Base-by-base conservation (phyloP, 2,888 invertebrate genomes). In the Tachystola acroxantha region DNA sequence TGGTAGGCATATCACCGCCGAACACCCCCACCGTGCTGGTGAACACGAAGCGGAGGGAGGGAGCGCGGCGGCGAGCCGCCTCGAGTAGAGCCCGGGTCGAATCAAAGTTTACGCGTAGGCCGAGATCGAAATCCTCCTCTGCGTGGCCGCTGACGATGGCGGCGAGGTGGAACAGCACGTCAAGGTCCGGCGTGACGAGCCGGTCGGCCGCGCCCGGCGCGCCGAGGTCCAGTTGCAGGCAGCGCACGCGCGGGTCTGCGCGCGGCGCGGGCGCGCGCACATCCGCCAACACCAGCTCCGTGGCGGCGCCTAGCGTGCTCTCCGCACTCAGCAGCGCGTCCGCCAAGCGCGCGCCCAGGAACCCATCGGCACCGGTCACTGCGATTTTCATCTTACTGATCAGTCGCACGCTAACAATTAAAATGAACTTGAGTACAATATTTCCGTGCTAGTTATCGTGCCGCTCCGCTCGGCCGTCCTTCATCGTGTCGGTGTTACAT, bases 61-160 rank as follows among this genome's bases (percentile, higher is more conserved):
- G 67, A 2, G 60, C 57, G 25, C 47, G 48, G 4, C 40, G 50
- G n/a, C 81, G 59, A 0, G 70, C 64, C 3, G 57, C 62, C 25
- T 85, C 81, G 0, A 78, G 57, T 6, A 85, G 61, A 1, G 64
- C 54, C 10, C 82, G 59, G 6, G 84, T 82, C 1, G 64, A 76
- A 42, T 85, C 82, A 9, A 84, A 53, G 45, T 85, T 85, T 2
- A 76, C 74, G 35, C 58, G 60, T 32, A 80, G 42, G 1, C 84
- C 85, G 3, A 75, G 57, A 7, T 84, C 78, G 37, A 82, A 77
- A 40, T 84, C 73, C 0, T 49, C 53, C 57, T 85, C 85, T 7
- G 84, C 78, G 29, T 68, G 67, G 0, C 85, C 84, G 40, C 82
- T 84, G 14, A 85, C 81, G 6, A 78, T 53, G 10, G 85, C 84